These are phyloP conservation scores for Candidula unifasciata DNA, from an alignment of 2,888 invertebrate species.

Conservation along the genomic window DNA sequence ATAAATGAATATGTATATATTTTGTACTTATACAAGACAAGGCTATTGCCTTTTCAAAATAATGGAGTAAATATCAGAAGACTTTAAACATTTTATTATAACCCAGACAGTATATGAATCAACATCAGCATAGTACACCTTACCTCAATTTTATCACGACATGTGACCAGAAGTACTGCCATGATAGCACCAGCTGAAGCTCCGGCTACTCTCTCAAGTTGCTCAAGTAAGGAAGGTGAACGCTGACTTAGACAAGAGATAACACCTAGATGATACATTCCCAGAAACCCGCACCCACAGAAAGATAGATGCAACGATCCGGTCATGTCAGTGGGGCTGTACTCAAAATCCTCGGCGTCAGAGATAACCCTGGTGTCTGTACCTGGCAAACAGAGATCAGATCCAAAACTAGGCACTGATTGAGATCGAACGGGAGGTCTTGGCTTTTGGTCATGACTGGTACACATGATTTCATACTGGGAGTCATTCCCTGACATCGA, in stretches of 20 bases:
- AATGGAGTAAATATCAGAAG: too few species aligned
- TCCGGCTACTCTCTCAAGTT: constrained; percentile 80
- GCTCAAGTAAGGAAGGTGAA: constrained; percentile 87
- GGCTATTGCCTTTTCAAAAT: too few species aligned
- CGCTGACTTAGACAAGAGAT: constrained; percentile 96
- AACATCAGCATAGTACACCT: not conserved
- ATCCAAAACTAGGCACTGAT: not conserved
- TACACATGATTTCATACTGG: not conserved
- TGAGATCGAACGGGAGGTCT: not conserved
- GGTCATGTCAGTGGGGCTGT: constrained; percentile 44
- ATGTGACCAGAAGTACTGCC: constrained; percentile 81
- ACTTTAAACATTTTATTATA: too few species aligned
- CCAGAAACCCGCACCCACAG: constrained; percentile 98
- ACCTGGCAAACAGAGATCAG: not conserved
- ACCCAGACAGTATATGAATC: not conserved
- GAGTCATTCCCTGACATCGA: not conserved
- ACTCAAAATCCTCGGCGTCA: constrained; percentile 46
- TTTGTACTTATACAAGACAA: too few species aligned
- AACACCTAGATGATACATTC: constrained; percentile 98
- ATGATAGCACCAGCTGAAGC: constrained; percentile 96
- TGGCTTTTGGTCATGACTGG: constrained; percentile 24
- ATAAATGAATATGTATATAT: too few species aligned
- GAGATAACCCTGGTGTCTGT: constrained; percentile 40
- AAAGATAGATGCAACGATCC: constrained; percentile 84
- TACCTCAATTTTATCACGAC: constrained; percentile 58